Evolutionary conservation across 2,888 invertebrate species (phyloP), one percentile per base, ranked within the genome.

Genomic region (Mythimna vitellina): DNA sequence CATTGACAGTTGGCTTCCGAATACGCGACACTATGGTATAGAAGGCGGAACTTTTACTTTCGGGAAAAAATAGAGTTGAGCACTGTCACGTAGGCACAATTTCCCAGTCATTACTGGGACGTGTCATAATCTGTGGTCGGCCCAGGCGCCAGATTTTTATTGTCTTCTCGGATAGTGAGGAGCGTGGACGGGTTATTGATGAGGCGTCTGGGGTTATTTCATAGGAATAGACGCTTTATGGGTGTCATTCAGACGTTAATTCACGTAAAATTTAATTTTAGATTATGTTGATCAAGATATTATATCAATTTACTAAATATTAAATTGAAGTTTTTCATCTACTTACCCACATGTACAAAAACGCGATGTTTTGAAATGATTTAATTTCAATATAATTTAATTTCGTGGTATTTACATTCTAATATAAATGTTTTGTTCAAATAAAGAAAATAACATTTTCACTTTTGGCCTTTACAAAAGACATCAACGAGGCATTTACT

Each of bases 111-210:
- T 95, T 96, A 95, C 86, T 76, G 76, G 54, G 91, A 95, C 95
- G 95, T 95, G 95, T 92, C 89, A 93, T 93, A 94, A 93, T 94
- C 93, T 90, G 91, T 92, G 91, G 86, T 84, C 88, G 91, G 89
- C 86, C 68, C 85, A 93, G 96, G 96, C 96, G 96, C 96, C 96
- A 93, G 88, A 90, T 89, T 92, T 93, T 94, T 93, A 93, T 94
- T 93, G 92, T 93, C 84, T 87, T 86, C 87, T 83, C 86, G 81
- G 86, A 89, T 88, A 90, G 89, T 87, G 87, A 82, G 75, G 83
- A 75, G 83, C 88, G 88, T 87, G 90, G 69, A 80, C 74, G 66
- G 87, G 64, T 82, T 89, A 73, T 79, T 86, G 66, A 86, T 83
- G 54, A 70, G 67, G 61, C 42, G 74, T 73, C 84, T 84, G 83